Evolutionary conservation across 2,888 invertebrate species (phyloP).

Genomic region (Chloroclystis v-ata): DNA sequence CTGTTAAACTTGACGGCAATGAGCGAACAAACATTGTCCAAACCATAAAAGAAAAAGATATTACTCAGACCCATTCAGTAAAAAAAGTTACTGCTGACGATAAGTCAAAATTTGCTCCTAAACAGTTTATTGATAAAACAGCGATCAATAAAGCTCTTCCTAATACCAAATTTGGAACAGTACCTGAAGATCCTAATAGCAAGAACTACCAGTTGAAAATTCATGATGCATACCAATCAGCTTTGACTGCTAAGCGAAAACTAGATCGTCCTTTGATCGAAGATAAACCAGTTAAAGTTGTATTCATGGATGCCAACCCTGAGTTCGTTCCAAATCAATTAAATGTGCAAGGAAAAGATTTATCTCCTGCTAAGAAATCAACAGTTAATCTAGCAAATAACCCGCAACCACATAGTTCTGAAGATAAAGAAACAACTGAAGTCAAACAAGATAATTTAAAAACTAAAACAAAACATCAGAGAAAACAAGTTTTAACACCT

Average conservation of each 20-base stretch:
- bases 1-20: conserved; percentile 56
- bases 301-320: conserved; percentile 54
- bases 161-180: conserved; percentile 32
- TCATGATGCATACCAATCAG: conserved; percentile 65
- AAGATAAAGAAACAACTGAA: conserved; percentile 44
- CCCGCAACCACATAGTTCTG: conserved; percentile 49
- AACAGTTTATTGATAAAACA: conserved; percentile 40
- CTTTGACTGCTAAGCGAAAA: conserved; percentile 59
- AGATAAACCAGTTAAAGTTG: conserved; percentile 70
- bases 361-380: conserved; percentile 53
- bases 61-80: conserved; percentile 45
- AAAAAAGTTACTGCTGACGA: conserved; percentile 41
- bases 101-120: conserved; percentile 47
- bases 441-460: conserved; percentile 56
- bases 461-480: conserved; percentile 64
- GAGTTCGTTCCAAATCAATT: conserved; percentile 50
- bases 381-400: conserved; percentile 37
- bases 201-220: conserved; percentile 64
- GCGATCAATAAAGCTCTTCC: conserved; percentile 37
- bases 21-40: conserved; percentile 56
- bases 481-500: conserved; percentile 72
- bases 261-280: conserved; percentile 62
- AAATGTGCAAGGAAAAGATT: conserved; percentile 59
- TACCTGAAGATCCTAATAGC: conserved; percentile 43
- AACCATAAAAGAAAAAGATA: conserved; percentile 54